Conservation (phyloP, 2,888 invertebrate species). For the Leptopterna dolabrata region DNA sequence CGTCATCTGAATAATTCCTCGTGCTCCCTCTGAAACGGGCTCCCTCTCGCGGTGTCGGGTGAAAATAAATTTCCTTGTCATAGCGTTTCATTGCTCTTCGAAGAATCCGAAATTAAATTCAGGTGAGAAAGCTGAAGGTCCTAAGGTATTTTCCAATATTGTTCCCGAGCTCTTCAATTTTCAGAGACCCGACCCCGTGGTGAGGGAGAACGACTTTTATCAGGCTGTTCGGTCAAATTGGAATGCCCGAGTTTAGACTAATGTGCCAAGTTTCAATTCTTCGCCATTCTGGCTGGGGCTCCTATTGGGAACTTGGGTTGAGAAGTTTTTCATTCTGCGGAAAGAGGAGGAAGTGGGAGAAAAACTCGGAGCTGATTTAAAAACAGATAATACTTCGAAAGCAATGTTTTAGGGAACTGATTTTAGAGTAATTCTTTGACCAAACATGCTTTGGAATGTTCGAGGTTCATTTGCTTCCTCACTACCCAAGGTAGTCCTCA, state of each 20-base stretch:
- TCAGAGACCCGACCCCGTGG: background rate
- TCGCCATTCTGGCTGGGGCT: background rate
- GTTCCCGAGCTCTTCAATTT: background rate
- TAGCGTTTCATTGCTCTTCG: background rate
- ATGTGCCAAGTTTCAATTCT: conserved; percentile 2
- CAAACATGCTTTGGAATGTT: too few relatives aligned
- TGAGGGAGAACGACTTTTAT: background rate
- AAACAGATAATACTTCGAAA: background rate
- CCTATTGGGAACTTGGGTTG: background rate
- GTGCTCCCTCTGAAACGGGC: too few relatives aligned
- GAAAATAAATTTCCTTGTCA: background rate
- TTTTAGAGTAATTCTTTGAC: background rate
- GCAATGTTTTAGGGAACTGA: background rate
- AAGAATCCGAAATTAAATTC: background rate
- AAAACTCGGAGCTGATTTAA: background rate
- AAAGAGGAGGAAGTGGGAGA: background rate
- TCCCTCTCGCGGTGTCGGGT: too few relatives aligned
- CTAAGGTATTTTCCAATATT: background rate
- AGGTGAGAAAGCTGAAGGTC: background rate
- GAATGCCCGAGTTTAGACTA: background rate
- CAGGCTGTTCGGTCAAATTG: background rate
- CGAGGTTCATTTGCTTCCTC: background rate
- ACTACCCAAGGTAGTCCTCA: background rate
- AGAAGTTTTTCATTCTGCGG: background rate
- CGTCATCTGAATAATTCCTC: too few relatives aligned